These are phyloP conservation scores for Adelges cooleyi DNA, from an alignment of 1,140 invertebrate species.

Conservation along the genomic window DNA sequence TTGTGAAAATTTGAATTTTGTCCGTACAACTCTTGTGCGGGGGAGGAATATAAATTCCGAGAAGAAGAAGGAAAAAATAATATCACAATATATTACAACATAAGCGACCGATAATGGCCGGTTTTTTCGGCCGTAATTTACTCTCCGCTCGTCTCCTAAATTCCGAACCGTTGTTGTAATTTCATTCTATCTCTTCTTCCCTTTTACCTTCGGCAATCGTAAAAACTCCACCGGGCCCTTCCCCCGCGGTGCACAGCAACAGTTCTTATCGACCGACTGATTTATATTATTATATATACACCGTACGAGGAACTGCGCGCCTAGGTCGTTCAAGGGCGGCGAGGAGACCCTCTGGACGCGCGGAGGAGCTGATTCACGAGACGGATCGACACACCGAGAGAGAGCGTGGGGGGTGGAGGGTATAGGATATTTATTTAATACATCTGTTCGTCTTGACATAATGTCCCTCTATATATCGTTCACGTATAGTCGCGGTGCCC, in stretches of 20 bases:
- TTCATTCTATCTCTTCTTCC: background rate
- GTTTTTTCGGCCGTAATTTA: conserved; percentile 8
- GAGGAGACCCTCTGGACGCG: background rate
- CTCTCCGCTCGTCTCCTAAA: background rate
- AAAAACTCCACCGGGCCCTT: conserved; percentile 20
- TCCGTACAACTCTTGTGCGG: too few relatives aligned
- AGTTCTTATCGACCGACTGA: conserved; percentile 12
- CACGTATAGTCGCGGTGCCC: conserved; percentile 2
- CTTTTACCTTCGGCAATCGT: background rate
- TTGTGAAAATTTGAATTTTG: too few relatives aligned
- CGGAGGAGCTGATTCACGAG: background rate
- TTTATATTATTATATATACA: background rate
- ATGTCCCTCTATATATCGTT: conserved; percentile 31
- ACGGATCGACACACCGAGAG: background rate
- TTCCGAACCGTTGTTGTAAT: too few relatives aligned
- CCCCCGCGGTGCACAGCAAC: background rate
- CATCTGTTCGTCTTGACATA: conserved; percentile 31
- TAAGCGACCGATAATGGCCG: background rate
- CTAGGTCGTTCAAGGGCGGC: background rate
- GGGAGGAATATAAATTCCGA: background rate
- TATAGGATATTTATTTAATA: conserved; percentile 30
- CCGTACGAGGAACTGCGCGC: background rate
- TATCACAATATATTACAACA: too few relatives aligned
- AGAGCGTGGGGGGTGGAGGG: conserved; percentile 7
- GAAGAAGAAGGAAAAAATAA: too few relatives aligned